Evolutionary conservation across 2,888 invertebrate genomes (phyloP).

Genomic region (Rhabditophanes sp.): DNA sequence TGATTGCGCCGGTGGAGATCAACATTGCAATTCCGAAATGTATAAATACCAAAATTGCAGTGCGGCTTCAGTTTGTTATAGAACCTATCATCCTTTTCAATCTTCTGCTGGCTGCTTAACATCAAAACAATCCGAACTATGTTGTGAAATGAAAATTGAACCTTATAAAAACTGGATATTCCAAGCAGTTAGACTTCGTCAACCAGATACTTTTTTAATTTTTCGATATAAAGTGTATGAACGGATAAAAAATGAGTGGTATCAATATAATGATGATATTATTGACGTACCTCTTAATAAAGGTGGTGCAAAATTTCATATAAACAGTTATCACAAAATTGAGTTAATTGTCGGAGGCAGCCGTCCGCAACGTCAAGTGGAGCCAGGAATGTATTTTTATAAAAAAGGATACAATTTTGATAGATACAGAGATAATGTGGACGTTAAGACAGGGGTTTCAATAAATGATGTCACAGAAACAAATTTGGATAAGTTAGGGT

Average conservation of each 20-base stretch:
- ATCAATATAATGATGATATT: constrained; percentile 7
- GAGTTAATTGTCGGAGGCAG: constrained; percentile 12
- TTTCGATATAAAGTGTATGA: constrained; percentile 20
- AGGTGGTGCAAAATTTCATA: constrained; percentile 18
- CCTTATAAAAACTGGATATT: constrained; percentile 28
- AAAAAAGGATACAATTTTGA: too few species aligned
- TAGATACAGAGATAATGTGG: too few species aligned
- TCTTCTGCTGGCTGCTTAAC: constrained; percentile 20
- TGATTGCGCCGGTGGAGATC: constrained; percentile 23
- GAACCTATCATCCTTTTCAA: constrained; percentile 24
- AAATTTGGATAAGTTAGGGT: constrained; percentile 22
- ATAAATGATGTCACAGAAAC: constrained; percentile 21
- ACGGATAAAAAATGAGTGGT: constrained; percentile 7
- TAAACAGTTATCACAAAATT: constrained; percentile 12
- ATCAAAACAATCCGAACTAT: constrained; percentile 18
- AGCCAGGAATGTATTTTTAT: constrained; percentile 27
- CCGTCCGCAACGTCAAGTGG: constrained; percentile 21
- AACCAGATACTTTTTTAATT: constrained; percentile 22
- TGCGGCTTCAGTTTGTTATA: constrained; percentile 21
- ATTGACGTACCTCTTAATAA: constrained; percentile 18
- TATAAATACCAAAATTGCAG: constrained; percentile 27
- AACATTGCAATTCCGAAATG: constrained; percentile 21
- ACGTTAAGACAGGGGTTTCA: constrained; percentile 15
- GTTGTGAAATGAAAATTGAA: constrained; percentile 25
- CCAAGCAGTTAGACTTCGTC: constrained; percentile 19